Base-by-base conservation (phyloP, 2,113 vertebrate species). In the Pelmatolapia mariae region DNA sequence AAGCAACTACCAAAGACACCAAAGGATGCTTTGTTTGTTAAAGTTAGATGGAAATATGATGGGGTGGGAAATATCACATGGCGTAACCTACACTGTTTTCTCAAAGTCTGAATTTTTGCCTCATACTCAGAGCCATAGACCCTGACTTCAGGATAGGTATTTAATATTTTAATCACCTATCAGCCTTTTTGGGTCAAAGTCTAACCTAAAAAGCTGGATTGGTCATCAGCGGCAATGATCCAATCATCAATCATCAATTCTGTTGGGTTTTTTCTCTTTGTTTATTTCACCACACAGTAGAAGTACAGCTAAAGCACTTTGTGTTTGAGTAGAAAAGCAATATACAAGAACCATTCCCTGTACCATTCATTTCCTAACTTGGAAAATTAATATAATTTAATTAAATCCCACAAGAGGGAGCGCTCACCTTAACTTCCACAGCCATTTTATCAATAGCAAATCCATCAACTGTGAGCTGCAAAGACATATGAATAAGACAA, bases 391-490 rank as follows among this genome's bases (percentile, higher is more conserved):
- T 31, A 61, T 18, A 18, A 61, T 31, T 31, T 3, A 6, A 40
- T 45, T 4, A 81, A 59, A 43, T 16, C 36, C 19, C 8, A 16
- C 4, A 22, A 81, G 52, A 22, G 29, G 50, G 13, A 11, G 2
- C 12, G 29, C 96, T 98, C 95, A 99, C 99, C 98, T 99, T 99
- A 54, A 99, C 96, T 93, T 99, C 99, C 91, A 97, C 96, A 18
- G 98, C 98, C 97, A 99, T 99, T 97, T 99, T 99, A 89, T 99
- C 99, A 52, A 97, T 95, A 57, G 98, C 98, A 96, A 99, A 99
- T 43, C 98, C 98, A 83, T 99, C 98, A 47, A 99, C 98, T 10
- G 98, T 97, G 59, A 99, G 97, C 99, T 99, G 94, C 36, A 94
- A 13, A 81, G 54, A 59, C 18, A 87, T 6, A 79, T 1, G 50